Evolutionary conservation across 2,113 vertebrate genomes (phyloP), one percentile per base, ranked within the genome.

Genomic region (Polypterus bichir): DNA sequence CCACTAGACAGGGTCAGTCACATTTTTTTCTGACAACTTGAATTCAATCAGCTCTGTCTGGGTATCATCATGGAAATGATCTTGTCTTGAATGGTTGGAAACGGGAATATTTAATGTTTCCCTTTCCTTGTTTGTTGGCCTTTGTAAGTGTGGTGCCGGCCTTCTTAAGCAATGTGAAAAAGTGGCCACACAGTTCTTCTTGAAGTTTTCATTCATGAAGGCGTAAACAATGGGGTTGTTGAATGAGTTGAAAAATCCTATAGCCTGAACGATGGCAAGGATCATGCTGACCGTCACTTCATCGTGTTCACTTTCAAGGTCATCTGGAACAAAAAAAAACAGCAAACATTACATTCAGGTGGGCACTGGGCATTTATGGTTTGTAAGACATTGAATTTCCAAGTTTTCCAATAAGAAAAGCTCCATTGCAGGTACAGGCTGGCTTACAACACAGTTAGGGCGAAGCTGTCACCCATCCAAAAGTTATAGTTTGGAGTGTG

Each of bases 191-290:
- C 87, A 88, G 70, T 79, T 88, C 74, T 88, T 87, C 74, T 89
- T 87, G 72, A 90, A 90, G 74, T 84, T 88, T 65, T 88, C 86
- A 46, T 88, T 90, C 87, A 89, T 87, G 76, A 90, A 88, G 27
- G 85, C 85, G 7, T 90, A 89, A 11, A 89, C 80, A 3, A 90
- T 81, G 4, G 88, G 86, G 57, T 89, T 89, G 74, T 89, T 89
- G 71, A 90, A 88, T 63, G 87, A 89, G 78, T 90, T 89, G 70
- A 80, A 89, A 73, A 90, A 90, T 4, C 88, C 88, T 1, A 90
- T 77, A 61, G 87, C 88, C 74, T 89, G 88, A 4, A 88, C 86
- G 1, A 85, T 69, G 44, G 86, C 85, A 3, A 88, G 64, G 62
- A 88, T 84, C 74, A 78, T 88, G 75, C 74, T 86, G 3, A 89